These are phyloP conservation scores for Baryphthengus martii DNA, from an alignment of 2,113 vertebrate species.

Conservation along the genomic window DNA sequence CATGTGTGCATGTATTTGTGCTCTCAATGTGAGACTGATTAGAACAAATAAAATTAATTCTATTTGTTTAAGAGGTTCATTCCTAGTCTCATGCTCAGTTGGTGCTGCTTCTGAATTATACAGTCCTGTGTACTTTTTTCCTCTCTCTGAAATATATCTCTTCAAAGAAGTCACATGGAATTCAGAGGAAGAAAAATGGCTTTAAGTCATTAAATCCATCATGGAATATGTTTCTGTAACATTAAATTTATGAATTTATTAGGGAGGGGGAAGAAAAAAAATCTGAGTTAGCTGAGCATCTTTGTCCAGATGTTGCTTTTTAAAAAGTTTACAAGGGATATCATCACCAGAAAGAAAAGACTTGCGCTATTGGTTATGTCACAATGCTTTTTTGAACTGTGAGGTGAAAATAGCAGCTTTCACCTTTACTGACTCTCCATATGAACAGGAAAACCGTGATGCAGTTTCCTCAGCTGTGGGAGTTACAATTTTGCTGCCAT, in stretches of 20 bases:
- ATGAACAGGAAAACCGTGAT: not conserved
- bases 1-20: not conserved
- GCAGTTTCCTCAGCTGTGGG: not conserved
- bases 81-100: not conserved
- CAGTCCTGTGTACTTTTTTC: not conserved
- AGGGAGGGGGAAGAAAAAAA: not conserved
- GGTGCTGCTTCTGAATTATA: not conserved
- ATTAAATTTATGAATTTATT: not conserved
- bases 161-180: not conserved
- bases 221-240: not conserved
- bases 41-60: not conserved
- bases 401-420: not conserved
- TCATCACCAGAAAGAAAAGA: not conserved
- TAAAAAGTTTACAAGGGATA: not conserved
- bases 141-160: not conserved
- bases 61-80: not conserved
- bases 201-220: not conserved
- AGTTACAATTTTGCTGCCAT: not conserved
- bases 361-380: accelerated
- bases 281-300: not conserved
- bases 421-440: not conserved
- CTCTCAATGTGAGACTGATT: not conserved
- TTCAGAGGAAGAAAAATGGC: not conserved
- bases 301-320: not conserved
- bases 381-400: not conserved